A percentile compares a stretch with the other conserved stretches of the same genome.
Evolutionary conservation across 2,113 vertebrate genomes (phyloP).

Genomic region (Labeo rohita): DNA sequence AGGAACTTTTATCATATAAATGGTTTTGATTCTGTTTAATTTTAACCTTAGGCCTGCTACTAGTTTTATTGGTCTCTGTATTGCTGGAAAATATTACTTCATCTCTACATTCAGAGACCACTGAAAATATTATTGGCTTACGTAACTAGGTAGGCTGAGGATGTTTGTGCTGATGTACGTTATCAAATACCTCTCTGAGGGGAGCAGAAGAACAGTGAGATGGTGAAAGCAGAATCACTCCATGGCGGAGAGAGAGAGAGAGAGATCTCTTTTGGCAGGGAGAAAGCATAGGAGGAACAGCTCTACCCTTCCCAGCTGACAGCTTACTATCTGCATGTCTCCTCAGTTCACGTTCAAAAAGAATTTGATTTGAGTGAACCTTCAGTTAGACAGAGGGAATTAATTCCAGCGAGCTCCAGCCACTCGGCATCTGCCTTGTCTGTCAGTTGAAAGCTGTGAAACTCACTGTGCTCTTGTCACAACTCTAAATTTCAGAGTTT

Average conservation of each 20-base stretch:
- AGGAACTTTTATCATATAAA: neutral
- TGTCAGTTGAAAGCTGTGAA: constrained; percentile 45
- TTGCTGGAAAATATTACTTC: neutral
- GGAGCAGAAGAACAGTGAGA: neutral
- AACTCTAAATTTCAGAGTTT: constrained; percentile 21
- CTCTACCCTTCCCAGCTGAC: constrained; percentile 36
- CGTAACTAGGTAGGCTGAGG: neutral
- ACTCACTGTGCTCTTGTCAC: constrained; percentile 22
- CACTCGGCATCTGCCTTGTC: constrained; percentile 32
- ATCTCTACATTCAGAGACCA: neutral
- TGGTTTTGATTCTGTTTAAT: neutral
- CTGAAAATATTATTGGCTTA: neutral
- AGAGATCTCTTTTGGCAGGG: constrained; percentile 18
- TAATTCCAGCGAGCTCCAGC: constrained; percentile 57
- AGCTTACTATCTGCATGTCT: constrained; percentile 49
- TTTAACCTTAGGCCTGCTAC: neutral
- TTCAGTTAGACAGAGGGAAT: constrained; percentile 54
- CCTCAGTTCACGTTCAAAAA: constrained; percentile 66
- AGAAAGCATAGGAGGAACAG: constrained; percentile 30
- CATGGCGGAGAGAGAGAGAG: neutral
- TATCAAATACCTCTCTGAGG: constrained; percentile 12
- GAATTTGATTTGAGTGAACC: constrained; percentile 70
- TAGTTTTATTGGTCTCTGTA: neutral
- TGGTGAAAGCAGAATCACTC: neutral
- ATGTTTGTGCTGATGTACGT: constrained; percentile 8